Conservation (phyloP, 2,888 invertebrate species). For the Aricia artaxerxes region DNA sequence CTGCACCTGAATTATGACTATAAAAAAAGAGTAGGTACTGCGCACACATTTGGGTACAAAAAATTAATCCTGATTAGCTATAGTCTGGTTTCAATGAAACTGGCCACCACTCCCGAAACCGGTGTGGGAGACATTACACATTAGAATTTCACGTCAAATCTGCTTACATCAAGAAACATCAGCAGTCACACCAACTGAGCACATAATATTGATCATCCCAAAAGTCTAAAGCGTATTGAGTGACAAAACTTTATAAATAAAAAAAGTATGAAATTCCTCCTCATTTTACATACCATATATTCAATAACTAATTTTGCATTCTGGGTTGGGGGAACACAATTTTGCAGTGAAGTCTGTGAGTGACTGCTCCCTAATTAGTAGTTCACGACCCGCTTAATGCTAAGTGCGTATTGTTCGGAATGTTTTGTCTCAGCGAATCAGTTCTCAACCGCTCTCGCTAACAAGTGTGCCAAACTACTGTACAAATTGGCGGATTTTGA, state of each 20-base stretch:
- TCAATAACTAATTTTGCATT: constrained; percentile 15
- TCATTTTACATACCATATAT: neutral
- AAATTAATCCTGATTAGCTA: no score
- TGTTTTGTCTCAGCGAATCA: constrained; percentile 35
- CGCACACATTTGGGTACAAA: no score
- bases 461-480: constrained; percentile 39
- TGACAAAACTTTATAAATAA: neutral
- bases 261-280: neutral
- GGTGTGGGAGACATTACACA: no score
- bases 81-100: no score
- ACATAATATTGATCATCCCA: neutral
- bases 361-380: constrained; percentile 39
- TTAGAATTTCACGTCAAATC: no score
- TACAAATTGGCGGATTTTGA: constrained; percentile 21
- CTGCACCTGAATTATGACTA: no score
- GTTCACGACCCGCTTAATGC: constrained; percentile 29
- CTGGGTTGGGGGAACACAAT: constrained; percentile 16
- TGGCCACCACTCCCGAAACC: no score
- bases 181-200: neutral
- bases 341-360: constrained; percentile 36
- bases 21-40: no score
- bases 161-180: no score
- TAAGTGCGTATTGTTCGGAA: constrained; percentile 34
- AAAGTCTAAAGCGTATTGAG: neutral
- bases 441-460: constrained; percentile 17